Conservation (phyloP, 2,113 vertebrate genomes). For the Heliornis fulica region DNA sequence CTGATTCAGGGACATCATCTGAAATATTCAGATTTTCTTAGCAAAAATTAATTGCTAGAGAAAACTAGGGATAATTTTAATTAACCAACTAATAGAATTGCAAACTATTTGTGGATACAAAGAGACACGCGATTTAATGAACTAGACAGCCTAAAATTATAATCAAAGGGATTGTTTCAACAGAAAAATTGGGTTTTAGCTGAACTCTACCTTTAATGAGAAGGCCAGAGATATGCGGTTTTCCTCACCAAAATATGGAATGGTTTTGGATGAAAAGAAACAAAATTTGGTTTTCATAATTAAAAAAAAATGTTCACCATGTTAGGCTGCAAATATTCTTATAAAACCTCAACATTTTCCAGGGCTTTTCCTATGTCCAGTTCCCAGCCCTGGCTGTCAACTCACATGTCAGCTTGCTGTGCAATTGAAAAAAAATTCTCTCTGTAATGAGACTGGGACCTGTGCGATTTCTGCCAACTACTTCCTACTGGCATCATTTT, state of each 20-base stretch:
- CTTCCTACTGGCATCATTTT: neutral
- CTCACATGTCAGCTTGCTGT: neutral
- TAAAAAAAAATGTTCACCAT: neutral
- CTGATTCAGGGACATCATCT: neutral
- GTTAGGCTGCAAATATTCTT: neutral
- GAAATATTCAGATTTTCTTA: neutral
- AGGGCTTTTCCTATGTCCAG: neutral
- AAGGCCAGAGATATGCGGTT: neutral
- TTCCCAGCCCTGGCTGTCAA: neutral
- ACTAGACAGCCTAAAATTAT: neutral
- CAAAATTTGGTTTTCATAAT: neutral
- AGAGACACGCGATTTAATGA: neutral
- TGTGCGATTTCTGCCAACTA: neutral
- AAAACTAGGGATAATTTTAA: neutral
- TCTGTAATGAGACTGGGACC: neutral
- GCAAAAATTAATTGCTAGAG: neutral
- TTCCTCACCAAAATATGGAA: neutral
- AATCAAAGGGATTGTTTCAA: neutral
- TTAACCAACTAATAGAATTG: neutral
- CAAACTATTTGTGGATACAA: neutral
- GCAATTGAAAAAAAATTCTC: neutral
- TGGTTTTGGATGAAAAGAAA: neutral
- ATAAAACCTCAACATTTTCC: neutral
- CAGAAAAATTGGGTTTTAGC: neutral
- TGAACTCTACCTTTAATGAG: neutral